Evolutionary conservation across 2,888 invertebrate genomes (phyloP).

Genomic region (Mythimna vitellina): DNA sequence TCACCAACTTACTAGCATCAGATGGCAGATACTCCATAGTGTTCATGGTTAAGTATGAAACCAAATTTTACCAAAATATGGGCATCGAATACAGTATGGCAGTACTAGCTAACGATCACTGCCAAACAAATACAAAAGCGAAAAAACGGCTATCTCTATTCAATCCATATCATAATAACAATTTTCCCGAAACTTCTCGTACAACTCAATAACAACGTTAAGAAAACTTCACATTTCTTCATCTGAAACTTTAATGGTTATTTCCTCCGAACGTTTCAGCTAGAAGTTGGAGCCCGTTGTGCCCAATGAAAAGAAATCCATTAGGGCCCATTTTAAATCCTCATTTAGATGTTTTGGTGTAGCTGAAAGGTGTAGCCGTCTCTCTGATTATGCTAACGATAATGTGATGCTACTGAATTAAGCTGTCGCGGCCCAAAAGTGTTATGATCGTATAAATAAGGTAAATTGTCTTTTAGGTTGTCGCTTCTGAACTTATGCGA

Average conservation of each 20-base stretch:
- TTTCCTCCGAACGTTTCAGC: conserved; percentile 45
- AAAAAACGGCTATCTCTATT: conserved; percentile 24
- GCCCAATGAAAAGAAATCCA: conserved; percentile 71
- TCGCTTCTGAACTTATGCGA: conserved; percentile 37
- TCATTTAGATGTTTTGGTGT: conserved; percentile 69
- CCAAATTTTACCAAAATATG: neutral
- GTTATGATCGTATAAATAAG: conserved; percentile 48
- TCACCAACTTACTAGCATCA: neutral
- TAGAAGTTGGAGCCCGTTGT: conserved; percentile 37
- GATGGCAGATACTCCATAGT: neutral
- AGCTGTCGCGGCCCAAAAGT: conserved; percentile 54
- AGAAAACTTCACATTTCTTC: conserved; percentile 56
- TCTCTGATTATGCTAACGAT: conserved; percentile 80
- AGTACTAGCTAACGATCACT: conserved; percentile 11
- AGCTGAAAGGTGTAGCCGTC: conserved; percentile 68
- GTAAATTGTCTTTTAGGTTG: conserved; percentile 30
- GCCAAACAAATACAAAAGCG: neutral
- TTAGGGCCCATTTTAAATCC: conserved; percentile 72
- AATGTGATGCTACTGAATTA: conserved; percentile 67
- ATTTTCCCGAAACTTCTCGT: conserved; percentile 39
- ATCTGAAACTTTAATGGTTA: conserved; percentile 58
- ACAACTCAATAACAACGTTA: conserved; percentile 55
- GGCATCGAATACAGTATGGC: neutral
- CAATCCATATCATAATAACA: conserved; percentile 44
- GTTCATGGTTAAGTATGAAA: neutral